Percentiles rank a stretch among this genome's conserved stretches.
Conservation (phyloP, 2,888 invertebrate species). For the Drosophila quinaria region DNA sequence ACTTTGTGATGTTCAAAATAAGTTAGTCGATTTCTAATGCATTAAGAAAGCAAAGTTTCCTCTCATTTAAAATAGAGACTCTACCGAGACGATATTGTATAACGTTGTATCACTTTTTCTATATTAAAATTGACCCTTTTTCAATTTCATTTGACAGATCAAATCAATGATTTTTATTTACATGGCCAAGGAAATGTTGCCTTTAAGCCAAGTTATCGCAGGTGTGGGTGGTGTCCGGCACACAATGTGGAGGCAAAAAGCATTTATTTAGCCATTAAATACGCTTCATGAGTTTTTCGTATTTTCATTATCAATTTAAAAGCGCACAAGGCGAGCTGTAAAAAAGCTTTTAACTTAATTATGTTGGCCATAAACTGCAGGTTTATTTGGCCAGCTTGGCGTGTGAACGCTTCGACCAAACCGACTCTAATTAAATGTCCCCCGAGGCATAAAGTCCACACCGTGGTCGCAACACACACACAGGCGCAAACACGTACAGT, state of each 20-base stretch:
- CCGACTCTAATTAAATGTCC: slow-evolving; percentile 78
- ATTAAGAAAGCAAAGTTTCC: background rate
- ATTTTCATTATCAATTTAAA: slow-evolving; percentile 78
- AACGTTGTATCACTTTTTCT: slow-evolving; percentile 1
- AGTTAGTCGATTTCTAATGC: background rate
- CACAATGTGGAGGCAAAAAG: slow-evolving; percentile 35
- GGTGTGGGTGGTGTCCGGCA: slow-evolving; percentile 57
- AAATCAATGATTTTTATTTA: slow-evolving; percentile 62
- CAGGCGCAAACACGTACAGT: slow-evolving; percentile 16
- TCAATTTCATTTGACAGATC: slow-evolving; percentile 42
- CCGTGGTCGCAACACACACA: slow-evolving; percentile 28
- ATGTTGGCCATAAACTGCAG: slow-evolving; percentile 81
- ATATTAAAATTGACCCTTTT: slow-evolving; percentile 35
- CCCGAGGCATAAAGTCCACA: slow-evolving; percentile 59
- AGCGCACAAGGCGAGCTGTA: slow-evolving; percentile 61
- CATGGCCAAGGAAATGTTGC: slow-evolving; percentile 33
- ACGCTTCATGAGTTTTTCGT: slow-evolving; percentile 74
- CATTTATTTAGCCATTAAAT: slow-evolving; percentile 79
- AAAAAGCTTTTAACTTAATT: slow-evolving; percentile 81
- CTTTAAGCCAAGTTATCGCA: slow-evolving; percentile 23
- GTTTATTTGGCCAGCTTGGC: slow-evolving; percentile 74
- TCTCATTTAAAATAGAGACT: slow-evolving; percentile 5
- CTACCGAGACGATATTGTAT: background rate
- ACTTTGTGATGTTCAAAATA: background rate
- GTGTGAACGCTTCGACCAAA: slow-evolving; percentile 63